Percentiles rank a stretch among this genome's conserved stretches.
phyloP scores from a whole-genome alignment of 2,797 vertebrate species.

The Phalloptychus januarius region DNA sequence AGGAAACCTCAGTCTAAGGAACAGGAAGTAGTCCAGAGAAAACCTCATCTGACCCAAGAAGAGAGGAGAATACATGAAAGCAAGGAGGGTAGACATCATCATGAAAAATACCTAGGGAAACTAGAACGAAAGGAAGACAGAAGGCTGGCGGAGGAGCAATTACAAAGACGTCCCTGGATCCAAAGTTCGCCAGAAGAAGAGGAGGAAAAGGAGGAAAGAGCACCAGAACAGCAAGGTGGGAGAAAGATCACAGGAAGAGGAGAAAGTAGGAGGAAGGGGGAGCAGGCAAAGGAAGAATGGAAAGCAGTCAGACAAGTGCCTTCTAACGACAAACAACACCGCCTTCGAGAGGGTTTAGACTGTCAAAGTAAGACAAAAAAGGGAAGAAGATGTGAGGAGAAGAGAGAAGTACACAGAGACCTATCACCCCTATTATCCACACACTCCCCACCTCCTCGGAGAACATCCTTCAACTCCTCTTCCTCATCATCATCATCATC shows the following conservation, averaged over 20 bases:
- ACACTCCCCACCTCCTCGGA: slow-evolving; percentile 64
- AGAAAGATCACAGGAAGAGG: slow-evolving; percentile 76
- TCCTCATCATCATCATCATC: slow-evolving; percentile 57
- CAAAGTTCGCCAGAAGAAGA: slow-evolving; percentile 74
- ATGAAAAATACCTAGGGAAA: slow-evolving; percentile 52
- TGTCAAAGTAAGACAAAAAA: slow-evolving; percentile 60
- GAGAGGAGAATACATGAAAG: slow-evolving; percentile 52
- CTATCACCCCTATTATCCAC: slow-evolving; percentile 67
- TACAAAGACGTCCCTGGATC: slow-evolving; percentile 76
- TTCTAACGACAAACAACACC: slow-evolving; percentile 61
- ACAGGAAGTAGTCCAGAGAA: slow-evolving; percentile 71
- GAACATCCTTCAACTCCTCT: slow-evolving; percentile 63
- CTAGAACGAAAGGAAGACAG: slow-evolving; percentile 72
- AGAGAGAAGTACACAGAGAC: slow-evolving; percentile 56
- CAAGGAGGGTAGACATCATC: slow-evolving; percentile 51
- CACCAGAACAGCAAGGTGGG: slow-evolving; percentile 74
- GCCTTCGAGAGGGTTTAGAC: slow-evolving; percentile 58
- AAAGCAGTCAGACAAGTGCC: slow-evolving; percentile 70
- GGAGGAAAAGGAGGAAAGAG: slow-evolving; percentile 74
- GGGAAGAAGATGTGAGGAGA: slow-evolving; percentile 53
- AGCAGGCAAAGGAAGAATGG: slow-evolving; percentile 67
- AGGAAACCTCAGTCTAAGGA: slow-evolving; percentile 64
- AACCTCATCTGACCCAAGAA: slow-evolving; percentile 62
- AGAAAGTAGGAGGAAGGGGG: slow-evolving; percentile 70
- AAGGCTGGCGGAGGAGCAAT: slow-evolving; percentile 82